Evolutionary conservation across 2,888 invertebrate species (phyloP).

Genomic region (Tetanocera ferruginea): DNA sequence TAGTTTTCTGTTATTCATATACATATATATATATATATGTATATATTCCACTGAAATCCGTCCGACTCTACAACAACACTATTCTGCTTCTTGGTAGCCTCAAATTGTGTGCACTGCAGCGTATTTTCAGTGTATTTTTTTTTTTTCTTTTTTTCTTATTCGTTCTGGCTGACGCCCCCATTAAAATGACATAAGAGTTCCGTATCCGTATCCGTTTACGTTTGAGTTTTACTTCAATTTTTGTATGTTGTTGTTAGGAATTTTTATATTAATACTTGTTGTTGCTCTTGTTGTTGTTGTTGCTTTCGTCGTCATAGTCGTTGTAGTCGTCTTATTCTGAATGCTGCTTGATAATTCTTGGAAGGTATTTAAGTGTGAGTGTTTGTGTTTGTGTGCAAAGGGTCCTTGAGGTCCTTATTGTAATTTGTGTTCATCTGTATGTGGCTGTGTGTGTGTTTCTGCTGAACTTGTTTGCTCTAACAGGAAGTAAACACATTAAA

Average conservation of each 20-base stretch:
- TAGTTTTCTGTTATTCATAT: not conserved
- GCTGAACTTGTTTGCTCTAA: conserved; percentile 12
- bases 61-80: too few species aligned
- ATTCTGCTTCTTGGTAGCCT: not conserved
- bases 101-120: not conserved
- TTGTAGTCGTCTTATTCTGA: not conserved
- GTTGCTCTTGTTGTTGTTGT: not conserved
- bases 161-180: conserved; percentile 7
- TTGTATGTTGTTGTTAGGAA: not conserved
- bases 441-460: not conserved
- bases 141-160: not conserved
- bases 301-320: not conserved
- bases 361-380: not conserved
- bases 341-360: not conserved
- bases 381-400: not conserved
- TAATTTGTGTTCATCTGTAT: conserved; percentile 5
- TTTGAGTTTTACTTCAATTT: conserved; percentile 17
- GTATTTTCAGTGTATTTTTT: too few species aligned
- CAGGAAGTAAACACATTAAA: conserved; percentile 26
- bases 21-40: too few species aligned
- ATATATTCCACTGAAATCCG: too few species aligned
- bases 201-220: conserved; percentile 20
- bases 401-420: conserved; percentile 22
- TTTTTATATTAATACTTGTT: not conserved
- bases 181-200: conserved; percentile 17